Evolutionary conservation across 2,797 vertebrate genomes (phyloP), one percentile per base, ranked within the genome.

Genomic region (Halcyon smyrnensis): DNA sequence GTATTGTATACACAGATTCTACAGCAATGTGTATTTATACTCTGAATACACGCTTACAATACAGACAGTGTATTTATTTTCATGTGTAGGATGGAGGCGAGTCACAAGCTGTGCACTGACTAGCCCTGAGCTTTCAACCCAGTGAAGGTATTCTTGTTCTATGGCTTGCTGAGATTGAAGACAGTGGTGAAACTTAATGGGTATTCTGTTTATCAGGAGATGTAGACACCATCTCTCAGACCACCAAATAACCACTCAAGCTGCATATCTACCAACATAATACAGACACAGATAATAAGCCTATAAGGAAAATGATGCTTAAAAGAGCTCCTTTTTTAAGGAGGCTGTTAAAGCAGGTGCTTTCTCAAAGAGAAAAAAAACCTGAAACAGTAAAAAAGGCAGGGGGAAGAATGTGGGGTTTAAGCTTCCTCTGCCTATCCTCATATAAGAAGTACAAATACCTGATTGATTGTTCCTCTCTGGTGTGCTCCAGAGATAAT

Each of bases 241-340:
- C 12, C 48, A 37, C 23, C 39, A 67, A 69, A 63, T 39, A 32
- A 57, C 6, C 21, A 54, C 30, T 9, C 36, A 36, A 70, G 14
- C 39, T 54, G n/a, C 17, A 3, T 25, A n/a, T 36, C 34, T 80
- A 32, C 37, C 18, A 68, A 21, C 6, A 84, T 81, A 84, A 69
- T 4, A 3, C 19, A 46, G 8, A 9, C 6, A 4, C 1, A 3
- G 15, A 15, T 43, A 69, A 50, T 8, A 84, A 69, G 1, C 8
- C 63, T 81, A 1, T 28, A 62, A 56, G 20, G 41, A 53, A 78
- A 77, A 81, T 5, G 1, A 12, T 65, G 12, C 14, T 48, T 84
- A n/a, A 45, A 36, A 27, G 23, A 48, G 2, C 8, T 56, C 1
- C 15, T 70, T 4, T 6, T 57, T 46, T 78, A 37, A 94, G 57